These are phyloP conservation scores for Pantherophis guttatus DNA, from an alignment of 2,113 vertebrate species.

Conservation along the genomic window DNA sequence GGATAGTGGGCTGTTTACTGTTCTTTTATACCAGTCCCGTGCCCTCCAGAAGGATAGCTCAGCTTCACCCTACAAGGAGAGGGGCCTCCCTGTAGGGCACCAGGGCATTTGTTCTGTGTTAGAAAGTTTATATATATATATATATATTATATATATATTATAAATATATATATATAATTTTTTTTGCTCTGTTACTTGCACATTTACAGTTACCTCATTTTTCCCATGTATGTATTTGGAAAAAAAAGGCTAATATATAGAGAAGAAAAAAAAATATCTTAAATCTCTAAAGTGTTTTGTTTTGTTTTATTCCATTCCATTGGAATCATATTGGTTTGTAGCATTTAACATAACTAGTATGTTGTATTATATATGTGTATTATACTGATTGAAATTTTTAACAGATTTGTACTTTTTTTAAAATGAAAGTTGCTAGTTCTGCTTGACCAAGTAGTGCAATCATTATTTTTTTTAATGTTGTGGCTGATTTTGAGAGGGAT, in stretches of 20 bases:
- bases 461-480: conserved; percentile 99
- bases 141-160: conserved; percentile 55
- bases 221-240: conserved; percentile 99
- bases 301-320: conserved; percentile 94
- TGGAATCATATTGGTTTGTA: conserved; percentile 99
- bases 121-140: conserved; percentile 74
- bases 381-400: conserved; percentile 99
- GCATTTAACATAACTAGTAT: conserved; percentile 99
- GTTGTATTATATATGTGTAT: conserved; percentile 99
- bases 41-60: conserved; percentile 77
- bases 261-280: conserved; percentile 97
- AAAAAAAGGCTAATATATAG: conserved; percentile 92
- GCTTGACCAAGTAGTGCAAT: conserved; percentile 99
- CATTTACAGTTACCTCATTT: conserved; percentile 99
- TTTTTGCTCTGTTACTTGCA: conserved; percentile 99
- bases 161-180: conserved; percentile 72
- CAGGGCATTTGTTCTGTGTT: conserved; percentile 94
- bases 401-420: conserved; percentile 99
- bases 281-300: conserved; percentile 90
- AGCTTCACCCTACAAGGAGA: conserved; percentile 62
- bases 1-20: conserved; percentile 96
- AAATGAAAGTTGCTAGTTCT: conserved; percentile 99
- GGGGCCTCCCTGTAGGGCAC: conserved; percentile 81
- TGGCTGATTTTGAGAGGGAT: conserved; percentile 99
- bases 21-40: conserved; percentile 88